Percentiles rank a stretch among this genome's conserved stretches.
Evolutionary conservation across 2,888 invertebrate species (phyloP).

Genomic region (Synergus japonicus): DNA sequence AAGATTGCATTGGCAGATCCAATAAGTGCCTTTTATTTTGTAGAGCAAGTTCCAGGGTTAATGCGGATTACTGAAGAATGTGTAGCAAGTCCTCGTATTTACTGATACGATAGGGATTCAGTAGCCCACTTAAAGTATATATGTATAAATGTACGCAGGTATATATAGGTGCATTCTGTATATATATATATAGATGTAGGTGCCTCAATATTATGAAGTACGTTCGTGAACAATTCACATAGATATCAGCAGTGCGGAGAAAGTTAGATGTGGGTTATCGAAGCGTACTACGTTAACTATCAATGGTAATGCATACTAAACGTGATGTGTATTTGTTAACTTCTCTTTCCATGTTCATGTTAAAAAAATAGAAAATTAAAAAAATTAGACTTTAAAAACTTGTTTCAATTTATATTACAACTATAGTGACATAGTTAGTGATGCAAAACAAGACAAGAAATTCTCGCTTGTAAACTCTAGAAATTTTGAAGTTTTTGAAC

Average conservation of each 20-base stretch:
- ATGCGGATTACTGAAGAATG: conserved; percentile 6
- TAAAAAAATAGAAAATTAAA: not conserved
- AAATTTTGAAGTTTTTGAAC: too few relatives aligned
- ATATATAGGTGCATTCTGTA: too few relatives aligned
- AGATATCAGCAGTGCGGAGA: not conserved
- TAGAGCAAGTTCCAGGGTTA: not conserved
- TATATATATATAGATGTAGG: not conserved
- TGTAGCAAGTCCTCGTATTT: not conserved
- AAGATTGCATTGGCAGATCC: not conserved
- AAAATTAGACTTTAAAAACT: not conserved
- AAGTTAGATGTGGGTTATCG: not conserved
- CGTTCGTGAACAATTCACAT: not conserved
- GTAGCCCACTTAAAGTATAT: not conserved
- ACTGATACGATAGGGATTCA: not conserved
- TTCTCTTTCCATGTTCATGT: not conserved
- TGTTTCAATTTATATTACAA: not conserved
- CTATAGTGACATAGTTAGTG: too few relatives aligned
- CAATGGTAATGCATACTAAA: not conserved
- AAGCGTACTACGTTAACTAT: not conserved
- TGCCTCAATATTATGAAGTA: not conserved
- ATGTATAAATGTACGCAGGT: too few relatives aligned
- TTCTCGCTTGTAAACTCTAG: too few relatives aligned
- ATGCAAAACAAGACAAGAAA: too few relatives aligned
- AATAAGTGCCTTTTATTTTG: not conserved
- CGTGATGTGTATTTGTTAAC: not conserved